Evolutionary conservation across 2,888 invertebrate genomes (phyloP), one percentile per base, ranked within the genome.

Genomic region (Temnothorax ravouxi): DNA sequence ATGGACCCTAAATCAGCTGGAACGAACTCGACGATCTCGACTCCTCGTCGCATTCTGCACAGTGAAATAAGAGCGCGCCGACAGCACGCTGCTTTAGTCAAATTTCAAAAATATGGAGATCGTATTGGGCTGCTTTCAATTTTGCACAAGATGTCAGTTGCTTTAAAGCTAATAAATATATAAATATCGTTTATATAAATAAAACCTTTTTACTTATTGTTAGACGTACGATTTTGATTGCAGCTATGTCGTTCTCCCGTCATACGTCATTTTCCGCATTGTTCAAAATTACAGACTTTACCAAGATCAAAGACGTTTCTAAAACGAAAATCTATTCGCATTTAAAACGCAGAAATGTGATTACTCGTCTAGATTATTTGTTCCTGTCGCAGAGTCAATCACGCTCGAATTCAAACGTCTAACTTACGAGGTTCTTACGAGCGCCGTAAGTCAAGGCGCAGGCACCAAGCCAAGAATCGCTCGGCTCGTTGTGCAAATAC

Each of bases 391-490:
- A 44, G 79, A 90, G 87, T 90, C 88, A 84, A 87, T 90, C 90
- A 87, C 83, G 69, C 84, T 80, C 84, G 76, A 83, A 84, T 87
- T 79, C 59, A 84, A 86, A 81, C 56, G 81, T 75, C 47, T 79
- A 71, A 86, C 89, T 89, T 88, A 88, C 83, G 84, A 80, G 69
- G 84, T 72, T 84, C 83, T 89, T 87, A 87, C 80, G 82, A 62
- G 83, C 34, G 56, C 8, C 47, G 74, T 74, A 81, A 89, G 85
- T 84, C 82, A 83, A 79, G 82, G 84, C 72, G 61, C 71, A 87
- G 91, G 91, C 92, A 91, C 84, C 25, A 67, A 86, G 92, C 91
- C 91, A 91, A 92, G 87, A 90, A 88, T 75, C 85, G 86, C 71
- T 85, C 87, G 69, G 62, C 82, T 79, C 66, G 71, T 47, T 80